Conservation (phyloP, 2,797 vertebrate species). For the Phalanger gymnotis region DNA sequence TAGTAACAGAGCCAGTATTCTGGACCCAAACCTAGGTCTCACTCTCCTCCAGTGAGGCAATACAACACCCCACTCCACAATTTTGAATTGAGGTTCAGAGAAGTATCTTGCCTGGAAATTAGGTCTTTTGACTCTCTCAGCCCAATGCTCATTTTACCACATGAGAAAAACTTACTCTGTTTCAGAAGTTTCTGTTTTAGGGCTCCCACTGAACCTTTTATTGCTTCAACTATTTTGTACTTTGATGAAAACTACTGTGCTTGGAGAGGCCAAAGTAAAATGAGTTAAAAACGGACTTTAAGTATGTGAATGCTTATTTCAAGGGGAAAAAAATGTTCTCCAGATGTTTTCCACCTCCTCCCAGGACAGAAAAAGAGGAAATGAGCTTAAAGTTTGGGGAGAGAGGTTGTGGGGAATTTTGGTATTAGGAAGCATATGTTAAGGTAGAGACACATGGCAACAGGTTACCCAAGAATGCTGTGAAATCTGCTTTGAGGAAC, state of each 20-base stretch:
- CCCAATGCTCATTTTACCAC: slow-evolving; percentile 44
- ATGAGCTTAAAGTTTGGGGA: slow-evolving; percentile 59
- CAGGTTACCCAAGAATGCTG: slow-evolving; percentile 52
- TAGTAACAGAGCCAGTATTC: background rate
- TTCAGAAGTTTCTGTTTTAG: slow-evolving; percentile 56
- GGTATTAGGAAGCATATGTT: slow-evolving; percentile 60
- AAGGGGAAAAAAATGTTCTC: slow-evolving; percentile 70
- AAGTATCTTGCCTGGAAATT: slow-evolving; percentile 22
- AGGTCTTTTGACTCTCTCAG: background rate
- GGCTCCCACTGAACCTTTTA: slow-evolving; percentile 57
- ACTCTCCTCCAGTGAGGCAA: background rate
- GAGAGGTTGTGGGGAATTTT: slow-evolving; percentile 62
- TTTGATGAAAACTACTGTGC: slow-evolving; percentile 62
- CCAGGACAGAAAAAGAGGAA: slow-evolving; percentile 67
- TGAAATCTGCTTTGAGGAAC: slow-evolving; percentile 59
- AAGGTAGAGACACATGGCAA: slow-evolving; percentile 37
- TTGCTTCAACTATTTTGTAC: slow-evolving; percentile 56
- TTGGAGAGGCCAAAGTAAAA: slow-evolving; percentile 60
- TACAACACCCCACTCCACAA: background rate
- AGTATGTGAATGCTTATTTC: slow-evolving; percentile 70
- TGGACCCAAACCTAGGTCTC: background rate
- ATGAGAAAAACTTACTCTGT: slow-evolving; percentile 20
- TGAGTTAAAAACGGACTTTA: slow-evolving; percentile 65
- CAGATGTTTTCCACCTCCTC: slow-evolving; percentile 72
- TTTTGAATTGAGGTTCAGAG: background rate